These are phyloP conservation scores for Phyllostomus discolor DNA, from an alignment of 2,113 vertebrate genomes.

Conservation along the genomic window DNA sequence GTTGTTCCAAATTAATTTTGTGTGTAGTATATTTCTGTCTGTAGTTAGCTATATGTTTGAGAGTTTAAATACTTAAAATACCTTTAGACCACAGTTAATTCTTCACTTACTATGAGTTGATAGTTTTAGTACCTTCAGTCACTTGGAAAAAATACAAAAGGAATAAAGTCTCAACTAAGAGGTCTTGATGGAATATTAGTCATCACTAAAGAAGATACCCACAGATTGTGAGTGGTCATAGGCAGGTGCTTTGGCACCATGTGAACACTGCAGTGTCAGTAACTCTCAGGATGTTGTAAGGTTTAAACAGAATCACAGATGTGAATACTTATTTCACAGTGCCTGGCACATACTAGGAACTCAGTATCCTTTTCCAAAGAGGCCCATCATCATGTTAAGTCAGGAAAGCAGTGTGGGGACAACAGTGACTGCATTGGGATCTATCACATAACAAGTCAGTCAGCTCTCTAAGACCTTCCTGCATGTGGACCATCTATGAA, in stretches of 20 bases:
- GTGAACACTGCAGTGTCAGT: not conserved
- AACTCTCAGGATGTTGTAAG: not conserved
- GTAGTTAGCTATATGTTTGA: not conserved
- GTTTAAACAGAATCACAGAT: not conserved
- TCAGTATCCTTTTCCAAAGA: not conserved
- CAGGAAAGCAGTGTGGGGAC: not conserved
- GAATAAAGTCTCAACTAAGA: not conserved
- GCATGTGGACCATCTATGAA: not conserved
- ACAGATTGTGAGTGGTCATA: too few species aligned
- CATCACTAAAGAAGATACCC: not conserved
- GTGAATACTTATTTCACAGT: not conserved
- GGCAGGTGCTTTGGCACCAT: not conserved
- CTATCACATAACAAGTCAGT: not conserved
- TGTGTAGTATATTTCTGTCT: not conserved
- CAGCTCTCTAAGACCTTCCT: not conserved
- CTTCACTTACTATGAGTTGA: not conserved
- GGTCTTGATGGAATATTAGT: not conserved
- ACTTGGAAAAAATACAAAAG: not conserved
- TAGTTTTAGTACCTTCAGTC: not conserved
- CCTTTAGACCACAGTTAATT: not conserved
- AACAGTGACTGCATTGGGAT: not conserved
- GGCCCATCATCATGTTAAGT: not conserved
- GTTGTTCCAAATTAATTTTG: not conserved
- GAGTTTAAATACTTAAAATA: not conserved
- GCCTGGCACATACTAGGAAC: not conserved